Conservation (phyloP, 2,113 vertebrate genomes). For the Solea senegalensis region DNA sequence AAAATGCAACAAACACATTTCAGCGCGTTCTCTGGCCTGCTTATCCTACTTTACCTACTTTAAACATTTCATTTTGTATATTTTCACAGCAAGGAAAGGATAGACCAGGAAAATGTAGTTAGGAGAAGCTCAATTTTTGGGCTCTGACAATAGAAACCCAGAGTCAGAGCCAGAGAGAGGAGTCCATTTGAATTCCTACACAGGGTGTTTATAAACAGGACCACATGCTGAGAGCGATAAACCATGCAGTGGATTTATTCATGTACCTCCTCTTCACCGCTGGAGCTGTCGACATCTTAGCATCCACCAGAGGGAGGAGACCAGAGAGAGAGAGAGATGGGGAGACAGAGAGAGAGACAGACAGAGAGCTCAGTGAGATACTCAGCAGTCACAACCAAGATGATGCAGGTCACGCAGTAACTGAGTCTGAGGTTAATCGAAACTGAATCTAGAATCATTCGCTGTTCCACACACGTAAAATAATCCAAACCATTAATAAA, state of each 20-base stretch:
- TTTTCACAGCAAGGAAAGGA: slow-evolving; percentile 25
- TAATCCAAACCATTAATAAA: too few species aligned
- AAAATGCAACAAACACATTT: background rate
- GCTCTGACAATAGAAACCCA: slow-evolving; percentile 67
- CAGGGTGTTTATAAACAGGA: slow-evolving; percentile 60
- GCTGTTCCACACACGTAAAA: too few species aligned
- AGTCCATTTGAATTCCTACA: slow-evolving; percentile 66
- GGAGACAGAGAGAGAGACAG: too few species aligned
- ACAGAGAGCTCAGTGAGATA: too few species aligned
- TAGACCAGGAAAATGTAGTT: slow-evolving; percentile 37
- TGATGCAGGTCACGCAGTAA: too few species aligned
- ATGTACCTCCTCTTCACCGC: slow-evolving; percentile 47
- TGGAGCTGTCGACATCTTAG: slow-evolving; percentile 47
- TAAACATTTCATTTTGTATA: slow-evolving; percentile 1
- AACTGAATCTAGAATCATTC: too few species aligned
- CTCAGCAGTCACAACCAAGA: too few species aligned
- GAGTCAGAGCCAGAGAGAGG: slow-evolving; percentile 49
- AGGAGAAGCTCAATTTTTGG: slow-evolving; percentile 37
- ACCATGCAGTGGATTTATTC: slow-evolving; percentile 59
- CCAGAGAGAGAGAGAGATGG: slow-evolving; percentile 27
- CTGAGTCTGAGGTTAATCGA: too few species aligned
- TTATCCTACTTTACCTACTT: background rate
- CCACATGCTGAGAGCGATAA: slow-evolving; percentile 68
- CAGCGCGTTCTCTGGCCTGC: slow-evolving; percentile 2
- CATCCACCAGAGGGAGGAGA: slow-evolving; percentile 26